Conservation (phyloP, 1,140 invertebrate species). For the Zaprionus ornatus region DNA sequence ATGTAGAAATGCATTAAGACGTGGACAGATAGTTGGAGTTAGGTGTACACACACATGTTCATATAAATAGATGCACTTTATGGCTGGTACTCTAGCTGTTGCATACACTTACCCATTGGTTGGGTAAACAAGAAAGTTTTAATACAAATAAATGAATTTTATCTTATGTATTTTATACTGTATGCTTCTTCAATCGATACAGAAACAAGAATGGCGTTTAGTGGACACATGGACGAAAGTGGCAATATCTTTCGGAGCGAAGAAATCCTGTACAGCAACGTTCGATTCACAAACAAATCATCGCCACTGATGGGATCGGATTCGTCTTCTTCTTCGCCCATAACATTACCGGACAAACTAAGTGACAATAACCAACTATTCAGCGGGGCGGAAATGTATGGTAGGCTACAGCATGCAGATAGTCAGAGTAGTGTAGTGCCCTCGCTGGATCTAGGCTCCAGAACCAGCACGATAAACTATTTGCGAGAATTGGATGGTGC, state of each 20-base stretch:
- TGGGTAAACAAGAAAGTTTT: too few relatives aligned
- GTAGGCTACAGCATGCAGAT: constrained; percentile 13
- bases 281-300: constrained; percentile 3
- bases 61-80: too few relatives aligned
- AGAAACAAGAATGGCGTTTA: constrained; percentile 44
- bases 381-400: constrained; percentile 42
- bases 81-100: too few relatives aligned
- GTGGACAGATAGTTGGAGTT: too few relatives aligned
- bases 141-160: too few relatives aligned
- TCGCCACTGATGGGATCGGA: not conserved
- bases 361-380: not conserved
- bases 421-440: constrained; percentile 32
- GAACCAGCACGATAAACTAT: constrained; percentile 31
- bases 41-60: too few relatives aligned
- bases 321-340: constrained; percentile 16
- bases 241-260: constrained; percentile 32
- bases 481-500: constrained; percentile 12
- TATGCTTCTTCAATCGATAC: constrained; percentile 15
- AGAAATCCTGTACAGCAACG: constrained; percentile 28
- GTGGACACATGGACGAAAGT: constrained; percentile 22
- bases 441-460: constrained; percentile 28
- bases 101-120: too few relatives aligned
- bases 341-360: constrained; percentile 6
- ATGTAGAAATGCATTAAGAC: too few relatives aligned
- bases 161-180: constrained; percentile 12